Conservation (phyloP, 2,113 vertebrate genomes). For the Paedocypris sp. region DNA sequence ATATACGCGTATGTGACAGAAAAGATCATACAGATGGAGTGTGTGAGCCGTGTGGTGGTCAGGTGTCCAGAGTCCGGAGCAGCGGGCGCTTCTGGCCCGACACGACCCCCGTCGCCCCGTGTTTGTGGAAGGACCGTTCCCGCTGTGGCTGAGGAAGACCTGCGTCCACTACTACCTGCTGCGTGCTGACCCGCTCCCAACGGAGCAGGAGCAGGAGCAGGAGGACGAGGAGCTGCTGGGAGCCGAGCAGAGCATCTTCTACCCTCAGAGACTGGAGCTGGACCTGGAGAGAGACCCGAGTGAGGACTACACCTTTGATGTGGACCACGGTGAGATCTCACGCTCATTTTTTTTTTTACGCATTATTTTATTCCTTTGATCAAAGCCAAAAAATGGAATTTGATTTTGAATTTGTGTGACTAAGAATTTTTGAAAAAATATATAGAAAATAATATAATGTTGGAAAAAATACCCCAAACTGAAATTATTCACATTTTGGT, state of each 20-base stretch:
- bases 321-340: constrained; percentile 66
- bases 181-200: constrained; percentile 64
- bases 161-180: constrained; percentile 77
- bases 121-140: constrained; percentile 82
- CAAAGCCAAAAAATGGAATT: no score
- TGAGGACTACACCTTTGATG: constrained; percentile 67
- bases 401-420: no score
- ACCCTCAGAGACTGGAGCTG: constrained; percentile 69
- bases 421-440: no score
- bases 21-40: no score
- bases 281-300: constrained; percentile 62
- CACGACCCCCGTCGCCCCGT: constrained; percentile 62
- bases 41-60: no score
- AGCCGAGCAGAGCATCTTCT: constrained; percentile 68
- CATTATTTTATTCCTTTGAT: neutral
- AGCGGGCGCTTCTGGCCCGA: constrained; percentile 62
- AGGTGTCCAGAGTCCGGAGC: constrained; percentile 78
- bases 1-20: no score
- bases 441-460: no score
- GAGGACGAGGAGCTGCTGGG: constrained; percentile 65
- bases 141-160: constrained; percentile 71
- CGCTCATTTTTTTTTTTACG: neutral
- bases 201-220: constrained; percentile 57
- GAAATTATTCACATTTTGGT: no score
- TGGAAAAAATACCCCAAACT: no score